Percentiles rank a stretch among this genome's conserved stretches.
These are phyloP conservation scores for Scrobipalpa costella DNA, from an alignment of 2,888 invertebrate species.

Conservation along the genomic window DNA sequence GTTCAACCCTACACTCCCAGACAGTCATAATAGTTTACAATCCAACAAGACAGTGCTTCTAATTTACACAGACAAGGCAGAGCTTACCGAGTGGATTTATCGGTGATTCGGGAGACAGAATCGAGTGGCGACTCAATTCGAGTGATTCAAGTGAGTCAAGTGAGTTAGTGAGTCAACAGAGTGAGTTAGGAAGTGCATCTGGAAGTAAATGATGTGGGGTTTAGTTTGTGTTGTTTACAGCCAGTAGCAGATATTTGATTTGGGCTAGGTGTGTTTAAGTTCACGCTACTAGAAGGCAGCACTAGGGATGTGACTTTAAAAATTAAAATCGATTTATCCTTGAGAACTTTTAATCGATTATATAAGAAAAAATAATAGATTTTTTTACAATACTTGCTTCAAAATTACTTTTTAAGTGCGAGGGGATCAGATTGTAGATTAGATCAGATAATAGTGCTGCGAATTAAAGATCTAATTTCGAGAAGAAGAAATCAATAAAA, in stretches of 20 bases:
- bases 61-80: background rate
- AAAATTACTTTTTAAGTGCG: no score
- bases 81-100: conserved; percentile 45
- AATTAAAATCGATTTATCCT: no score
- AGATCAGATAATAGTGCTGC: no score
- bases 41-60: background rate
- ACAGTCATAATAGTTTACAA: background rate
- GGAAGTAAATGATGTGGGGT: background rate
- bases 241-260: background rate
- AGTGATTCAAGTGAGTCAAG: conserved; percentile 6
- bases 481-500: no score
- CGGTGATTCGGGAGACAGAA: conserved; percentile 22
- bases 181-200: background rate
- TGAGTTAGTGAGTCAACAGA: background rate
- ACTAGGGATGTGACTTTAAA: no score
- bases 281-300: no score
- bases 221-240: background rate
- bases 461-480: no score
- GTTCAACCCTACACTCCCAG: background rate
- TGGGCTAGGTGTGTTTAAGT: background rate
- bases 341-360: no score
- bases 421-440: no score
- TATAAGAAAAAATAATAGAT: no score
- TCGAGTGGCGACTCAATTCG: background rate
- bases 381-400: no score